phyloP scores from a whole-genome alignment of 2,113 vertebrate genomes.

The Probosciger aterrimus region DNA sequence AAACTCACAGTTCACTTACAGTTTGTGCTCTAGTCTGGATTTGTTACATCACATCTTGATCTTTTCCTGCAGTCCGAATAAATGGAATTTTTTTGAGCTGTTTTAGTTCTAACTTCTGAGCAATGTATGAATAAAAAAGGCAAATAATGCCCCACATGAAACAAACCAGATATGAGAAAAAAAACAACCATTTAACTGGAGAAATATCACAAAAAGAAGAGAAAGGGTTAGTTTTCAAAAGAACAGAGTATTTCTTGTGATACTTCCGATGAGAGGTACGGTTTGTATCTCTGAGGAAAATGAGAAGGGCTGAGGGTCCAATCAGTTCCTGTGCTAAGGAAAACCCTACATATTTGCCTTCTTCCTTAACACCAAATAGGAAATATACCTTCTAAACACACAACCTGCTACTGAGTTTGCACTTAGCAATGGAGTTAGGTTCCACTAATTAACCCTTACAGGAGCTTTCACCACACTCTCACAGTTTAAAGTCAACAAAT shows the following conservation, averaged over 20 bases:
- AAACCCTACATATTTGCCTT: not conserved
- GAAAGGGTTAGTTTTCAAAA: not conserved
- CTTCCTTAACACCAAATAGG: not conserved
- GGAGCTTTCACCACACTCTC: not conserved
- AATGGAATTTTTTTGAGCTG: not conserved
- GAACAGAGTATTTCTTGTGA: not conserved
- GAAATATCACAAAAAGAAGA: not conserved
- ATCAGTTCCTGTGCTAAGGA: not conserved
- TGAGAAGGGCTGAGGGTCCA: not conserved
- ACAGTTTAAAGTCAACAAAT: not conserved
- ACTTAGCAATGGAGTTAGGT: not conserved
- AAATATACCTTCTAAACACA: not conserved
- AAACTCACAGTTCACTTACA: not conserved
- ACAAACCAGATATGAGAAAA: not conserved
- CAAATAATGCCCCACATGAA: not conserved
- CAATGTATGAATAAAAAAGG: not conserved
- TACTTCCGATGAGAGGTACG: fast-evolving
- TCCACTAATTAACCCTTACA: not conserved
- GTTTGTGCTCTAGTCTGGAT: not conserved
- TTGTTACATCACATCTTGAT: not conserved
- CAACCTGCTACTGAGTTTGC: not conserved
- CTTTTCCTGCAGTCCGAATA: not conserved
- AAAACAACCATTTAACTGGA: not conserved
- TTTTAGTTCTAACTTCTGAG: not conserved
- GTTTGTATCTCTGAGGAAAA: not conserved